Base-by-base conservation (phyloP, 2,113 vertebrate genomes). In the Alexandromys fortis region DNA sequence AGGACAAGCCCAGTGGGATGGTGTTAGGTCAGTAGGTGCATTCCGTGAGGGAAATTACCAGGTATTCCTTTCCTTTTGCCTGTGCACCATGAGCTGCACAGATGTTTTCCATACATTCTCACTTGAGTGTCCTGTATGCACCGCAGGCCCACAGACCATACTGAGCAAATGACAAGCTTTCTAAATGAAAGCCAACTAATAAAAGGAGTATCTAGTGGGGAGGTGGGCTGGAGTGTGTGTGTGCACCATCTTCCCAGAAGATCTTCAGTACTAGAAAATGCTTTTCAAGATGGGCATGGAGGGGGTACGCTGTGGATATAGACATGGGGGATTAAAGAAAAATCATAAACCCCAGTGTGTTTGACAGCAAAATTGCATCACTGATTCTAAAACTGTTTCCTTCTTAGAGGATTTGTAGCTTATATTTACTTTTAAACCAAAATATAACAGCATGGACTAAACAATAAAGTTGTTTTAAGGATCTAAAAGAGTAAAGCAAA, bases 371-470 rank as follows among this genome's bases (percentile, higher is more conserved):
- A 96, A n/a, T 17, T 28, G 76, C 21, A 70, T 65, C 52, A 75
- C 42, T 86, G 30, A 83, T 79, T 92, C 78, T 61, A 77, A 89
- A 63, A 86, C 72, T 85, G 13, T 76, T 90, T 95, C 52, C 77
- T 90, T 93, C 55, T 30, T 83, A 86, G 24, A 17, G 35, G 49
- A 77, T 93, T 85, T 86, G 1, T 55, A 81, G 42, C 35, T 97
- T 92, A 94, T 49, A 67, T 94, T 91, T 96, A 24, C 55, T 87
- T 94, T 89, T 92, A 94, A 65, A 92, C 33, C 89, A 87, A 89
- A 52, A 92, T 17, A 30, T 58, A 90, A 78, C 22, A 92, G 26
- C 67, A 49, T 17, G 2, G 47, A 88, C 14, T 65, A 92, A 94
- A 81, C 24, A 76, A 49, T 89, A 42, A 91, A 67, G 45, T 55